phyloP scores from a whole-genome alignment of 2,888 invertebrate species.

The Carterocephalus palaemon region DNA sequence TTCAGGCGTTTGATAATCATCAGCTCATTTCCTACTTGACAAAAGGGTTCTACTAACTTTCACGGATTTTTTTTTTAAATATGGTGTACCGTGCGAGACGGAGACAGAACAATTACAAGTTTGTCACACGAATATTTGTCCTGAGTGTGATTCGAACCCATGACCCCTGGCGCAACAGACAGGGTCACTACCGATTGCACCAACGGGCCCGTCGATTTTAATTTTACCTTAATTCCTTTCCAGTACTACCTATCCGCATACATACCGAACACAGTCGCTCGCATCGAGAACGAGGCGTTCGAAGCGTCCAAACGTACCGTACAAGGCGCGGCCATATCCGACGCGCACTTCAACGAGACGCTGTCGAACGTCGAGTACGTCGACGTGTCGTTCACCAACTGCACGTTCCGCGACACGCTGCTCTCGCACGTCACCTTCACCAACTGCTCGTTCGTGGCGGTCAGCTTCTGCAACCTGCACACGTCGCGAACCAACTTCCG shows the following conservation, averaged over 20 bases:
- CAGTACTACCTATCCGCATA: constrained; percentile 78
- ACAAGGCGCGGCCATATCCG: constrained; percentile 51
- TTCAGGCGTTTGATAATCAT: too few species aligned
- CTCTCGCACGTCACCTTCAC: constrained; percentile 85
- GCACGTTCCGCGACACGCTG: constrained; percentile 82
- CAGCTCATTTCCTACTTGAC: too few species aligned
- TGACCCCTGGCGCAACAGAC: too few species aligned
- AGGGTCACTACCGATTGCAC: too few species aligned
- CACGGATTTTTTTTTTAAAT: too few species aligned
- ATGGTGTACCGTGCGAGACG: too few species aligned
- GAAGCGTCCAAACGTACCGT: constrained; percentile 49
- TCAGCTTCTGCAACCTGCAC: constrained; percentile 84
- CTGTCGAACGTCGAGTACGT: constrained; percentile 81
- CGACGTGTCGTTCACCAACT: constrained; percentile 80
- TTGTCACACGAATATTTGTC: too few species aligned
- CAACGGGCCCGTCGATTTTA: too few species aligned
- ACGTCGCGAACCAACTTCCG: constrained; percentile 83
- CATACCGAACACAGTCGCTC: constrained; percentile 68
- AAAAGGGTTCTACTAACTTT: too few species aligned
- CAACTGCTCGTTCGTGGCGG: constrained; percentile 84
- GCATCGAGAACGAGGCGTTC: constrained; percentile 57
- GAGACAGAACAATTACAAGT: too few species aligned
- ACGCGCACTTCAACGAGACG: constrained; percentile 77
- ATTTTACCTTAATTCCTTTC: too few species aligned
- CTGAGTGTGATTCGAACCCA: too few species aligned